phyloP scores from a whole-genome alignment of 2,797 vertebrate genomes.

The Dryobates pubescens region DNA sequence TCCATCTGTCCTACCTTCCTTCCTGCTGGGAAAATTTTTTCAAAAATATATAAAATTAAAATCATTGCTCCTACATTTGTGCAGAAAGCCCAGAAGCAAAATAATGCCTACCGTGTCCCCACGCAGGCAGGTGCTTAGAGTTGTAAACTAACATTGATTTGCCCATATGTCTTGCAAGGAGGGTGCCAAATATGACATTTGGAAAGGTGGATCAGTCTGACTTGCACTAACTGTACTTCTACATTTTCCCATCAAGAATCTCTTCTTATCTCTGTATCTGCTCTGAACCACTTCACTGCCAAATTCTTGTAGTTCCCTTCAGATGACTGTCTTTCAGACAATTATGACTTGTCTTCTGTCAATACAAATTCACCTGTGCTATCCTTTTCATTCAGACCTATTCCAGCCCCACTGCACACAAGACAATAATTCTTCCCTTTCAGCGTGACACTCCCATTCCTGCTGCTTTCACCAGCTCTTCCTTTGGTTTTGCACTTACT shows the following conservation, averaged over 20 bases:
- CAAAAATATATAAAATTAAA: neutral
- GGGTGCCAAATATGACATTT: neutral
- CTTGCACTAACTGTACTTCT: neutral
- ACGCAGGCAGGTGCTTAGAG: neutral
- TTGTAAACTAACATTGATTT: neutral
- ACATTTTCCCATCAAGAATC: neutral
- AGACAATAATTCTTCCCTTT: neutral
- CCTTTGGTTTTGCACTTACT: neutral
- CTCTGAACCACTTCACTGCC: neutral
- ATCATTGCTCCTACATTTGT: neutral
- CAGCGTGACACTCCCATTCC: neutral
- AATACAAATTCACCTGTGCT: neutral
- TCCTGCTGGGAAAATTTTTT: neutral
- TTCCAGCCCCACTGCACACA: neutral
- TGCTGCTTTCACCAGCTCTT: neutral
- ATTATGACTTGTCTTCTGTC: neutral
- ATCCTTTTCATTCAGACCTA: neutral
- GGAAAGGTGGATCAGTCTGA: neutral
- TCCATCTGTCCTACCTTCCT: neutral
- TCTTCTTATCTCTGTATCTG: neutral
- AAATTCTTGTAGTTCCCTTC: neutral
- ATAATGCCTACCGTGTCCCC: neutral
- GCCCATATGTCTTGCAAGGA: neutral
- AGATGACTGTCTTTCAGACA: neutral
- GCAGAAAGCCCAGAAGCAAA: conserved; percentile 20